Percentiles rank a stretch among this genome's conserved stretches.
Conservation (phyloP, 2,888 invertebrate genomes). For the Chrysomela aeneicollis region DNA sequence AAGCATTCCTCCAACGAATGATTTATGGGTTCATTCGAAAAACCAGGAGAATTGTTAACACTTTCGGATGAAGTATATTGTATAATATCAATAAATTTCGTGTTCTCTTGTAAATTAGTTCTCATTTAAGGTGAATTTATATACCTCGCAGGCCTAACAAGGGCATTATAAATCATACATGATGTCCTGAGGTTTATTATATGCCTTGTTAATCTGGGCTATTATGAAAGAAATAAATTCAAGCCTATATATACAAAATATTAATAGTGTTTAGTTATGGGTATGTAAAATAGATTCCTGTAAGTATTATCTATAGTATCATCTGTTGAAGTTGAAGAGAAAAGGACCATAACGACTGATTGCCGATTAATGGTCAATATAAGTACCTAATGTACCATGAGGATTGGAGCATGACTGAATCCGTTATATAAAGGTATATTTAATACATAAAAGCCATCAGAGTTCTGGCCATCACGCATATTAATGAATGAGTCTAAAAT, state of each 20-base stretch:
- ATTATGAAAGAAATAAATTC: slow-evolving; percentile 28
- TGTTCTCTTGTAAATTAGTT: slow-evolving; percentile 26
- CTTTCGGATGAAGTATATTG: slow-evolving; percentile 15
- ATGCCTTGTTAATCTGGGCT: slow-evolving; percentile 25
- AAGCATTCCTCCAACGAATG: not conserved
- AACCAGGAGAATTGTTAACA: slow-evolving; percentile 21
- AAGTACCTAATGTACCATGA: too few species aligned
- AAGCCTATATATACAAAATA: slow-evolving; percentile 11
- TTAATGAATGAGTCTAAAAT: too few species aligned
- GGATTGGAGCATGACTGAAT: too few species aligned
- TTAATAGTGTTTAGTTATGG: slow-evolving; percentile 29
- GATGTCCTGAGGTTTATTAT: slow-evolving; percentile 22
- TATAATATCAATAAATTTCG: slow-evolving; percentile 26
- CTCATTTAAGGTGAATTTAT: slow-evolving; percentile 28
- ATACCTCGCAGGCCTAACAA: slow-evolving; percentile 17
- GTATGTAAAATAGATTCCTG: not conserved
- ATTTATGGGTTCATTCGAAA: not conserved
- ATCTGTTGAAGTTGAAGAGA: slow-evolving; percentile 2
- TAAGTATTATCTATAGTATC: not conserved
- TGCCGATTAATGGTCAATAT: too few species aligned
- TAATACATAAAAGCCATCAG: too few species aligned
- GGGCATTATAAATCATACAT: slow-evolving; percentile 24
- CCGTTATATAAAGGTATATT: too few species aligned
- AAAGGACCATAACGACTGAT: too few species aligned
- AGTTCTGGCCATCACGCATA: too few species aligned